Evolutionary conservation across 2,113 vertebrate species (phyloP).

Genomic region (Ammodytes marinus): DNA sequence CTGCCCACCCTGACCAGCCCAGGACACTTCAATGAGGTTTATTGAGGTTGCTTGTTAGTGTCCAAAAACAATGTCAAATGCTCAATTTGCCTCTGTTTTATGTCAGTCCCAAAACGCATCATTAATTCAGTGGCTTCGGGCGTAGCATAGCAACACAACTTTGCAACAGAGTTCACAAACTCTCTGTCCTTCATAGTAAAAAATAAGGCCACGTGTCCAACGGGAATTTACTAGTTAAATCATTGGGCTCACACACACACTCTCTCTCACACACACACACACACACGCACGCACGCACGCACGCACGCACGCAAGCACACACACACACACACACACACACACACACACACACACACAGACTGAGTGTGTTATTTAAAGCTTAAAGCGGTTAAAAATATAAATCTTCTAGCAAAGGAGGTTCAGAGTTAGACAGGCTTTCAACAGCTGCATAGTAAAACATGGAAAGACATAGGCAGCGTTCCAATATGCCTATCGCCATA

Average conservation of each 20-base stretch:
- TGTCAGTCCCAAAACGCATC: neutral
- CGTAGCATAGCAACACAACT: neutral
- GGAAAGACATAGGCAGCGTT: neutral
- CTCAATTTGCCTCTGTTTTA: neutral
- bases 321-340: no score
- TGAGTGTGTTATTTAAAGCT: constrained; percentile 41
- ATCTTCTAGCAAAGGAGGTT: constrained; percentile 1
- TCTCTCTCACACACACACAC: no score
- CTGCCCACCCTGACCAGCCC: neutral
- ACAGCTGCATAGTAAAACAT: constrained; percentile 22
- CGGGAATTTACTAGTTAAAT: constrained; percentile 29
- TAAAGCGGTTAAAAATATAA: constrained; percentile 22
- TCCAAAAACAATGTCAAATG: no score
- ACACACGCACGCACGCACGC: no score
- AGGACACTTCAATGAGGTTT: neutral
- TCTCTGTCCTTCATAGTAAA: constrained; percentile 22
- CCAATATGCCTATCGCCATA: no score
- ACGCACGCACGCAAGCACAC: no score
- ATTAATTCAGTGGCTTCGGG: neutral
- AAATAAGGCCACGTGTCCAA: constrained; percentile 13
- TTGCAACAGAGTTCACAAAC: neutral
- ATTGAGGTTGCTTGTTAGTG: no score
- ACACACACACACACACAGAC: no score
- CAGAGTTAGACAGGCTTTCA: constrained; percentile 7
- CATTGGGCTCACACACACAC: neutral